phyloP scores from a whole-genome alignment of 2,113 vertebrate species.

The Capricornis sumatraensis region DNA sequence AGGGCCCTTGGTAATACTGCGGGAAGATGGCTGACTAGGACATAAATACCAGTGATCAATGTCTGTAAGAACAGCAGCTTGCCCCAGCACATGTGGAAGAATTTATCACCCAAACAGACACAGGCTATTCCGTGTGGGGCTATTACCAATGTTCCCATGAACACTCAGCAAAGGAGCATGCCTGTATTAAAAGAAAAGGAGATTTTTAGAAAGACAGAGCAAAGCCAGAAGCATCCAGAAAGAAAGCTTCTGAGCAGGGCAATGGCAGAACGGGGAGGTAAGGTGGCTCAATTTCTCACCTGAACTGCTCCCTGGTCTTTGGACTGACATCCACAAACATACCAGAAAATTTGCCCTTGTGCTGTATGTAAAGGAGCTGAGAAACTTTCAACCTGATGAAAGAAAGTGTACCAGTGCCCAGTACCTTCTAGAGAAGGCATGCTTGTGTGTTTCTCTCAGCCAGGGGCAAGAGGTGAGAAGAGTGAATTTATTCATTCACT shows the following conservation, averaged over 20 bases:
- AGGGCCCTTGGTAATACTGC: background rate
- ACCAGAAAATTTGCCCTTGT: too few species aligned
- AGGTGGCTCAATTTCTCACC: background rate
- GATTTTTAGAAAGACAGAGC: background rate
- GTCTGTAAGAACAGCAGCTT: background rate
- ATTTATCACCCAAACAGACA: too few species aligned
- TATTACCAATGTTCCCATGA: accelerated
- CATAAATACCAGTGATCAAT: background rate
- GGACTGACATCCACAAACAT: background rate
- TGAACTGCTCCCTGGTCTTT: background rate
- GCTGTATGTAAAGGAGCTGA: background rate
- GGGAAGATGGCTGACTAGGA: background rate
- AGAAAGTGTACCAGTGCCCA: background rate
- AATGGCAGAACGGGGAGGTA: background rate
- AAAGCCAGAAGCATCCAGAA: background rate
- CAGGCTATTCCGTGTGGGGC: background rate
- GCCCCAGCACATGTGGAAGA: background rate
- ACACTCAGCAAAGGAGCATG: background rate
- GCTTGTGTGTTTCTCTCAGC: background rate
- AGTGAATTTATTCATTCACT: background rate
- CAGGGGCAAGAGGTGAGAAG: background rate
- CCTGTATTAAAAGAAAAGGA: background rate
- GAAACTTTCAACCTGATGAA: background rate
- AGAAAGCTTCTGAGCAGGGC: background rate
- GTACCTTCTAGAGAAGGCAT: background rate